Conservation (phyloP, 2,797 vertebrate species). For the Acrossocheilus fasciatus region DNA sequence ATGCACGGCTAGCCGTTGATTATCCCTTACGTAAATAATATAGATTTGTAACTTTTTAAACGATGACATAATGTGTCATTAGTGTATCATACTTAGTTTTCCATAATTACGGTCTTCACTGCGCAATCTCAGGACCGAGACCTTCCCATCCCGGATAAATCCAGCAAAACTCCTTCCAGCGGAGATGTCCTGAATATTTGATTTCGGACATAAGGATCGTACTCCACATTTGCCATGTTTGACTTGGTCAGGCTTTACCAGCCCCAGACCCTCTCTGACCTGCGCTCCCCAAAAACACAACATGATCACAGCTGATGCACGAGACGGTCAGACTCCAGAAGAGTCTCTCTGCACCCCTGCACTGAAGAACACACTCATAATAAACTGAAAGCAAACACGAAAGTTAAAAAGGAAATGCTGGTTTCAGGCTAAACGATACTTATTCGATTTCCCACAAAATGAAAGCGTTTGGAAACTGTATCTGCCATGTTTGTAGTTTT, state of each 20-base stretch:
- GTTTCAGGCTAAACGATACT: background rate
- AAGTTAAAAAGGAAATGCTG: no score
- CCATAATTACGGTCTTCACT: no score
- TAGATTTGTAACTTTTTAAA: no score
- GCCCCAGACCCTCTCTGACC: constrained; percentile 23
- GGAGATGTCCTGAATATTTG: no score
- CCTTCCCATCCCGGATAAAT: no score
- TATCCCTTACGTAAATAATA: no score
- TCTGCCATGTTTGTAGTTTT: no score
- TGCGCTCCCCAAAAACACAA: constrained; percentile 49
- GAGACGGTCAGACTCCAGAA: background rate
- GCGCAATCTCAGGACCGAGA: no score
- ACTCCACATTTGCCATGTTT: background rate
- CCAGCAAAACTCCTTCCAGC: no score
- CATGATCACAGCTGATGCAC: constrained; percentile 3
- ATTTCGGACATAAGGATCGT: background rate
- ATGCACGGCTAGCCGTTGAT: no score
- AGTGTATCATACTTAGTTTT: no score
- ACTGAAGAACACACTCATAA: background rate
- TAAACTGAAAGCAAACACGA: background rate
- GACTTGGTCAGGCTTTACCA: constrained; percentile 6
- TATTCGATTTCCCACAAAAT: background rate
- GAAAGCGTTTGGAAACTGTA: background rate
- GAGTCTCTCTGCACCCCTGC: background rate
- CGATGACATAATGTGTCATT: no score